Percentiles rank a stretch among this genome's conserved stretches.
Conservation (phyloP, 2,888 invertebrate genomes). For the Nemotelus pantherinus region DNA sequence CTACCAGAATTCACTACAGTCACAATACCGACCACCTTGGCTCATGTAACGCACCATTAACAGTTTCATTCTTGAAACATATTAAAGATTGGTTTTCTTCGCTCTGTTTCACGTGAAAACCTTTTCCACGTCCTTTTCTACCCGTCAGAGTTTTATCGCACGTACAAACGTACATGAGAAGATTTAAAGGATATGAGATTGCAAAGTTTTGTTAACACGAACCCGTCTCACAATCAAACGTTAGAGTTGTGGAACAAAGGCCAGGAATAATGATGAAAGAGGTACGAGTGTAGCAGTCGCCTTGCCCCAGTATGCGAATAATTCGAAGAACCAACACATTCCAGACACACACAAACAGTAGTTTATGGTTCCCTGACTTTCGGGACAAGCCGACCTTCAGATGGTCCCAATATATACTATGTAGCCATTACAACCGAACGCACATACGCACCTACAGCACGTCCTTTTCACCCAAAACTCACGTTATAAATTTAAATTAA, state of each 20-base stretch:
- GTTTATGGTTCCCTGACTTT: conserved; percentile 16
- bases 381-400: neutral
- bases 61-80: neutral
- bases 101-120: neutral
- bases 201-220: conserved; percentile 23
- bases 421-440: neutral
- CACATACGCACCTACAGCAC: neutral
- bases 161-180: neutral
- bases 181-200: conserved; percentile 28
- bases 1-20: neutral
- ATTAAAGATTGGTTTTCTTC: neutral
- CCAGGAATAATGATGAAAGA: neutral
- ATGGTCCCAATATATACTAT: neutral
- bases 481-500: conserved; percentile 5
- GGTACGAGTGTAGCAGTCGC: neutral
- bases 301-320: neutral
- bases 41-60: neutral
- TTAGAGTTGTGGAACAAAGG: neutral
- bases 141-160: conserved; percentile 19
- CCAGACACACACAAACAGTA: neutral
- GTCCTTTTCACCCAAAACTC: neutral
- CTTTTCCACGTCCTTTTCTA: conserved; percentile 7
- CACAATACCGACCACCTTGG: neutral
- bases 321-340: neutral
- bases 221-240: conserved; percentile 24